phyloP scores from a whole-genome alignment of 2,797 vertebrate species.

The Chrysocyon brachyurus region DNA sequence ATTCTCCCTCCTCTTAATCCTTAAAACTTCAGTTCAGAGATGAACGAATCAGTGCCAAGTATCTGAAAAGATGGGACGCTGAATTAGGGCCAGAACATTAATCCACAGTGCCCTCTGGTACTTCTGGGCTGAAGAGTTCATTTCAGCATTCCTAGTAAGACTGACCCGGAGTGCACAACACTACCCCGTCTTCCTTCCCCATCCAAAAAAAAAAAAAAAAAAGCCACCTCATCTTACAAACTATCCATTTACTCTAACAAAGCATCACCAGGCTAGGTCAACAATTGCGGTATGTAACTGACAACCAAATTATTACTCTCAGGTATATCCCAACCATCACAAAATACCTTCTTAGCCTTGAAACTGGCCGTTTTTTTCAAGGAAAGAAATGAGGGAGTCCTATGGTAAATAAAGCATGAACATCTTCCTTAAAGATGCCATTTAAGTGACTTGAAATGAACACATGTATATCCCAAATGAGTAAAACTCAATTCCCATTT shows the following conservation, averaged over 20 bases:
- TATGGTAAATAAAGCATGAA: neutral
- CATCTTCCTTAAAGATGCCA: neutral
- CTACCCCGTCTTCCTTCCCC: too few relatives aligned
- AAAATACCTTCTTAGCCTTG: conserved; percentile 57
- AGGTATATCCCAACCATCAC: neutral
- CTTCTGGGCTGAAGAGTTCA: neutral
- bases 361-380: neutral
- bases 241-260: conserved; percentile 2
- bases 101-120: neutral
- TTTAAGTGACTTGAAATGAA: conserved; percentile 44
- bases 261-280: neutral
- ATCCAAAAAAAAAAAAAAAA: neutral
- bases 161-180: neutral
- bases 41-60: conserved; percentile 64
- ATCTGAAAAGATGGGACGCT: conserved; percentile 18
- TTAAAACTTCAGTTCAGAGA: conserved; percentile 27
- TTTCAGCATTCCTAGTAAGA: neutral
- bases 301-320: neutral
- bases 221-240: conserved; percentile 15
- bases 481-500: neutral
- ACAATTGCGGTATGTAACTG: neutral
- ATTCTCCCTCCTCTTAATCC: conserved; percentile 69
- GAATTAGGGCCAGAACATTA: conserved; percentile 61
- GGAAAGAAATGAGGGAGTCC: neutral
- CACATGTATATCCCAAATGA: neutral